A percentile compares a stretch with the other conserved stretches of the same genome.
These are phyloP conservation scores for Anarsia innoxiella DNA, from an alignment of 2,888 invertebrate species.

Conservation along the genomic window DNA sequence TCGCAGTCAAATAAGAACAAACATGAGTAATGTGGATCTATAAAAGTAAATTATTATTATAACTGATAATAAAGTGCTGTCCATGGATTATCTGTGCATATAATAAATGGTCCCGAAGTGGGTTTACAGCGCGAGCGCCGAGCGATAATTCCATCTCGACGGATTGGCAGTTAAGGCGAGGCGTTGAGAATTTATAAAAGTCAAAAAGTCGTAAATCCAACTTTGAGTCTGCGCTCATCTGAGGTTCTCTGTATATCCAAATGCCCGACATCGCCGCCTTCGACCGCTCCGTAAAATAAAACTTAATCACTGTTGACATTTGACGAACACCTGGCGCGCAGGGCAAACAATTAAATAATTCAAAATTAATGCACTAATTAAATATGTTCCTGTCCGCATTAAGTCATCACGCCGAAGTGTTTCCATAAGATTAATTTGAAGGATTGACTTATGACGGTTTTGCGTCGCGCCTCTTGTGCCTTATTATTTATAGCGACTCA, in stretches of 20 bases:
- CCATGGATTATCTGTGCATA: conserved; percentile 65
- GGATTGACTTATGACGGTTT: conserved; percentile 66
- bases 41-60: conserved; percentile 74
- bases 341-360: conserved; percentile 57
- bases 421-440: conserved; percentile 60
- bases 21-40: conserved; percentile 69
- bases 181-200: conserved; percentile 66
- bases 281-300: conserved; percentile 51
- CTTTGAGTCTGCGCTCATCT: too few relatives aligned
- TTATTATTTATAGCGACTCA: conserved; percentile 66
- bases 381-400: conserved; percentile 64
- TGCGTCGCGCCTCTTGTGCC: conserved; percentile 45
- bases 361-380: conserved; percentile 71
- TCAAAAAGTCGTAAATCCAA: conserved; percentile 65
- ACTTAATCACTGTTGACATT: conserved; percentile 70
- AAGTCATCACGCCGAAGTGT: conserved; percentile 61
- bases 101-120: conserved; percentile 62
- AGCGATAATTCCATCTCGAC: conserved; percentile 56
- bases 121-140: conserved; percentile 54
- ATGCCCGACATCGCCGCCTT: conserved; percentile 25
- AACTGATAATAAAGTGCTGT: conserved; percentile 73
- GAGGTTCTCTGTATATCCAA: too few relatives aligned
- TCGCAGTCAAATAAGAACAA: conserved; percentile 69
- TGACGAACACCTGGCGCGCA: conserved; percentile 65
- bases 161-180: conserved; percentile 63